Evolutionary conservation across 2,888 invertebrate genomes (phyloP).

Genomic region (Fissipunctia ypsillon): DNA sequence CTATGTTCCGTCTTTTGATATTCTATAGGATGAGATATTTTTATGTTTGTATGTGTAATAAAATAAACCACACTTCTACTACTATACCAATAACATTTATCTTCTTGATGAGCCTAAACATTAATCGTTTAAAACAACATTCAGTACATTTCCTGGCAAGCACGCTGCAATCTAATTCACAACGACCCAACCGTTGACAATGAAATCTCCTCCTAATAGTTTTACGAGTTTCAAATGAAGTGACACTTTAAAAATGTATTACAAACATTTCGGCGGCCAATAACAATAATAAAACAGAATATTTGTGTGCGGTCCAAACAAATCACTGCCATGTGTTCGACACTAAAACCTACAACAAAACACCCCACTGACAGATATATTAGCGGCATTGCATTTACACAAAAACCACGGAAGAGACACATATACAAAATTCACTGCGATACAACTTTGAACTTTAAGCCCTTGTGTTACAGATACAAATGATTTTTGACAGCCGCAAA

Average conservation of each 20-base stretch:
- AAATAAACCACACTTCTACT: slow-evolving; percentile 29
- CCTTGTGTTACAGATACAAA: slow-evolving; percentile 42
- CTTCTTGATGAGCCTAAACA: slow-evolving; percentile 48
- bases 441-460: slow-evolving; percentile 67
- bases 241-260: slow-evolving; percentile 80
- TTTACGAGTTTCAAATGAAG: slow-evolving; percentile 80
- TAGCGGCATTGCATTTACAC: slow-evolving; percentile 80
- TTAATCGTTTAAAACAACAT: slow-evolving; percentile 50
- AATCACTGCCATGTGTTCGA: slow-evolving; percentile 85
- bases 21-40: slow-evolving; percentile 10
- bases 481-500: slow-evolving; percentile 38
- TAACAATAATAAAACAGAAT: slow-evolving; percentile 80
- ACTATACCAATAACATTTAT: slow-evolving; percentile 26
- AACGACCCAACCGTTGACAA: slow-evolving; percentile 67
- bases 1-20: neutral
- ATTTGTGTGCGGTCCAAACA: slow-evolving; percentile 84
- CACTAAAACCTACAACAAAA: slow-evolving; percentile 84
- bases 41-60: slow-evolving; percentile 26
- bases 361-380: slow-evolving; percentile 88
- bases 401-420: slow-evolving; percentile 72
- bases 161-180: slow-evolving; percentile 46
- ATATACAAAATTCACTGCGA: slow-evolving; percentile 41
- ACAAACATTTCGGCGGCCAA: slow-evolving; percentile 86
- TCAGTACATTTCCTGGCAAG: slow-evolving; percentile 41
- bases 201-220: slow-evolving; percentile 79